A percentile compares a stretch with the other conserved stretches of the same genome.
These are phyloP conservation scores for Drosophila parthenogenetica DNA, from an alignment of 2,888 invertebrate species.

Conservation along the genomic window DNA sequence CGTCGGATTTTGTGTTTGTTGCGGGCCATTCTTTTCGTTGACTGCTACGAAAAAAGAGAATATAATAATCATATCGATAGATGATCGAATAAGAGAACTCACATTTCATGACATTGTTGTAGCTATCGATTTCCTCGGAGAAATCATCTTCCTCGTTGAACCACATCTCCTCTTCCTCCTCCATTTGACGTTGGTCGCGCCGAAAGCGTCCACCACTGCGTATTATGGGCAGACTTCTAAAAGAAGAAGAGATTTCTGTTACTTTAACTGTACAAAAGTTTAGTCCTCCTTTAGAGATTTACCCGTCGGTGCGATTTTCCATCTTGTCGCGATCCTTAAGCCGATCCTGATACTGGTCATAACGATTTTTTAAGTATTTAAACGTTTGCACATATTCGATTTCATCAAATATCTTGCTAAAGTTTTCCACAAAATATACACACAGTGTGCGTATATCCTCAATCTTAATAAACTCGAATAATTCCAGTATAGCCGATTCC, in stretches of 20 bases:
- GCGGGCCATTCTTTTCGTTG: constrained; percentile 84
- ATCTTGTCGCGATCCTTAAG: constrained; percentile 94
- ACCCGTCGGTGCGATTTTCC: constrained; percentile 87
- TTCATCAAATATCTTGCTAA: constrained; percentile 96
- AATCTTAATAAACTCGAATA: constrained; percentile 99
- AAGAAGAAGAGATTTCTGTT: neutral
- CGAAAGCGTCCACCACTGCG: constrained; percentile 91
- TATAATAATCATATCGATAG: neutral
- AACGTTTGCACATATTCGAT: constrained; percentile 99
- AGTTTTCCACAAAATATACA: constrained; percentile 98
- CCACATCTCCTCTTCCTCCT: constrained; percentile 99
- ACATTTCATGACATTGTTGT: constrained; percentile 85
- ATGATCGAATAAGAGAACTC: constrained; percentile 48
- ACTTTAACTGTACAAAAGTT: no score
- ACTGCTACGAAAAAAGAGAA: constrained; percentile 59
- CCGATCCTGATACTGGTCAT: constrained; percentile 96
- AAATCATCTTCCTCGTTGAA: constrained; percentile 98
- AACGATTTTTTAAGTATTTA: constrained; percentile 93
- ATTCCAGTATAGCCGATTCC: constrained; percentile 99
- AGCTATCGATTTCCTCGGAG: constrained; percentile 89
- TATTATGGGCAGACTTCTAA: constrained; percentile 87
- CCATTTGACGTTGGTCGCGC: constrained; percentile 96
- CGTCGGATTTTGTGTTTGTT: constrained; percentile 79
- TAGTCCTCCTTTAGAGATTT: constrained; percentile 31
- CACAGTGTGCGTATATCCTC: constrained; percentile 96